phyloP scores from a whole-genome alignment of 1,140 invertebrate genomes.

The Mactra quadrangularis region DNA sequence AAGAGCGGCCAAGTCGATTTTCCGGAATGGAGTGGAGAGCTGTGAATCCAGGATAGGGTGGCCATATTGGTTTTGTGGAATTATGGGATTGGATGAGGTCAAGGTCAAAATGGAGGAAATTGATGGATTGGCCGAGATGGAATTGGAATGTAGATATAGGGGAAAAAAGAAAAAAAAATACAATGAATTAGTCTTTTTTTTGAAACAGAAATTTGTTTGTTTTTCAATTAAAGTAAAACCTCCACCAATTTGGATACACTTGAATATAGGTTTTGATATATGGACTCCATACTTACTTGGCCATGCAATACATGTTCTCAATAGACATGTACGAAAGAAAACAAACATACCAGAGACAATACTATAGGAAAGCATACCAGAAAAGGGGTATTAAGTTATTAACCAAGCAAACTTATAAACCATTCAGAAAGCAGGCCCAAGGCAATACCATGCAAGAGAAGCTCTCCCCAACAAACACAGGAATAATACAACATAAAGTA shows the following conservation, averaged over 20 bases:
- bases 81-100: conserved; percentile 1
- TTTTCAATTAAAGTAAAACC: conserved; percentile 13
- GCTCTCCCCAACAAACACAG: no score
- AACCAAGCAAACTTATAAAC: no score
- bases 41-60: conserved; percentile 57
- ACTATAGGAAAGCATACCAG: no score
- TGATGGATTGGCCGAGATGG: conserved; percentile 13
- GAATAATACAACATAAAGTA: no score
- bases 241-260: conserved; percentile 43
- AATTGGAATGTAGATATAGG: conserved; percentile 27
- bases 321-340: no score
- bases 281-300: conserved; percentile 27
- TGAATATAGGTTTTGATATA: background rate
- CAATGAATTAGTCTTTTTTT: conserved; percentile 48
- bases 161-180: conserved; percentile 65
- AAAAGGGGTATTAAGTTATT: no score
- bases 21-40: conserved; percentile 80
- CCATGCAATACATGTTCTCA: conserved; percentile 15
- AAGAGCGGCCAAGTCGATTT: conserved; percentile 77
- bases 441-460: no score
- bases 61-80: conserved; percentile 49
- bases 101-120: conserved; percentile 7
- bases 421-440: no score
- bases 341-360: no score
- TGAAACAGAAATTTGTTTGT: conserved; percentile 6